Evolutionary conservation across 2,113 vertebrate species (phyloP).

Genomic region (Dromaius novaehollandiae): DNA sequence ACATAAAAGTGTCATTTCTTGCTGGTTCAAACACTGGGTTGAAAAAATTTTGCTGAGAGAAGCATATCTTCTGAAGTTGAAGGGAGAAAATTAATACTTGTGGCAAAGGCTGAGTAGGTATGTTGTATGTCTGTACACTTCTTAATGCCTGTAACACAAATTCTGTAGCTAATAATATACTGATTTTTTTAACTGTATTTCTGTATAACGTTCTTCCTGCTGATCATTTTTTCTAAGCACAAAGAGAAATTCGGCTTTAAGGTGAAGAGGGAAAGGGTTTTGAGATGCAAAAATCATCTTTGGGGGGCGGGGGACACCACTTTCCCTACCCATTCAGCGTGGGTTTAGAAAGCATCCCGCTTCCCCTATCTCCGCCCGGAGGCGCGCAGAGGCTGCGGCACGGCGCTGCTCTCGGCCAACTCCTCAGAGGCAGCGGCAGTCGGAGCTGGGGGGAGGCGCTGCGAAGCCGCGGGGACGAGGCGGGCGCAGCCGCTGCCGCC

Average conservation of each 20-base stretch:
- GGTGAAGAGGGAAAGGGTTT: not conserved
- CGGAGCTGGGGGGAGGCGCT: not conserved
- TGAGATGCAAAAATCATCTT: not conserved
- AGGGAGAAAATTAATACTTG: not conserved
- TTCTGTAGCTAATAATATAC: not conserved
- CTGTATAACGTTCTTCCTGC: not conserved
- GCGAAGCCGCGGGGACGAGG: not conserved
- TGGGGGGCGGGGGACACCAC: not conserved
- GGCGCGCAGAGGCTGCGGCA: not conserved
- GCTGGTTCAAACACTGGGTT: not conserved
- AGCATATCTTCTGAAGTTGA: not conserved
- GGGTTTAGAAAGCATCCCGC: not conserved
- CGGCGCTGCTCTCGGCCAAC: not conserved
- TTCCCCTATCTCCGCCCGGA: fast-evolving
- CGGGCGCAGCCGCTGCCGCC: not conserved
- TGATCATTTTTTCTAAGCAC: not conserved
- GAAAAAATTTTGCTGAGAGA: not conserved
- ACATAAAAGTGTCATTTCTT: not conserved
- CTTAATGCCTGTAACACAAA: not conserved
- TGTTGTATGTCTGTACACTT: not conserved
- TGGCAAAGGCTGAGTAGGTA: not conserved
- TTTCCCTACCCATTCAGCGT: not conserved
- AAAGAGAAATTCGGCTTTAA: not conserved
- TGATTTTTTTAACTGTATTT: not conserved
- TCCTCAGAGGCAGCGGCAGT: not conserved